phyloP scores from a whole-genome alignment of 2,797 vertebrate species.

The Bucorvus abyssinicus region DNA sequence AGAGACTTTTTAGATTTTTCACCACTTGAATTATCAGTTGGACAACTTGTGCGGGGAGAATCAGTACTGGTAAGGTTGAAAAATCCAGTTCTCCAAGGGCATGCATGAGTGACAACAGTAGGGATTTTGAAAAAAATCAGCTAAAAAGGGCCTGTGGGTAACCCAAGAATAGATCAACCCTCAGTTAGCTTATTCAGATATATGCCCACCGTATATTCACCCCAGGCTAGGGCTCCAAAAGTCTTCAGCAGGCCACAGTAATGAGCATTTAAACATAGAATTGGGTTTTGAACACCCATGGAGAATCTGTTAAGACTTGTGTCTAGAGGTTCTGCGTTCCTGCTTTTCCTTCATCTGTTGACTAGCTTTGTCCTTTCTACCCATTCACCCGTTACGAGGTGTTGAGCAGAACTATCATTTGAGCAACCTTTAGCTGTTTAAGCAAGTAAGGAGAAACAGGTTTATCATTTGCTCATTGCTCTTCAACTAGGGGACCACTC shows the following conservation, averaged over 20 bases:
- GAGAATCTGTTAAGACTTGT: not conserved
- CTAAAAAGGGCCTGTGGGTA: not conserved
- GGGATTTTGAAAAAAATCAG: not conserved
- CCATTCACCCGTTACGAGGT: not conserved
- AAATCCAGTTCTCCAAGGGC: not conserved
- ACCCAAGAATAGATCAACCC: not conserved
- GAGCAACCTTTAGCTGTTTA: not conserved
- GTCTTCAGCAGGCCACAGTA: not conserved
- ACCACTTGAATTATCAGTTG: not conserved
- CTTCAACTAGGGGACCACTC: not conserved
- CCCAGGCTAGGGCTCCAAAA: not conserved
- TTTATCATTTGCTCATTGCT: not conserved
- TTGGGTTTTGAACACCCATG: not conserved
- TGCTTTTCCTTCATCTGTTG: not conserved
- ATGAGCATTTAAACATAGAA: not conserved
- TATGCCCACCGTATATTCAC: not conserved
- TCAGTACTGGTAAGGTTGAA: not conserved
- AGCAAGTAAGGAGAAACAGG: not conserved
- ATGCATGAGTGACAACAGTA: not conserved
- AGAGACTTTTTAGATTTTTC: not conserved
- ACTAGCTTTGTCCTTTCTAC: not conserved
- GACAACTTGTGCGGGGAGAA: not conserved
- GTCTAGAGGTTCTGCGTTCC: not conserved
- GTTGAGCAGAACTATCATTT: not conserved
- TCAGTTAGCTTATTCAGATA: not conserved